Conservation (phyloP, 2,888 invertebrate genomes). For the Melipona bicolor region DNA sequence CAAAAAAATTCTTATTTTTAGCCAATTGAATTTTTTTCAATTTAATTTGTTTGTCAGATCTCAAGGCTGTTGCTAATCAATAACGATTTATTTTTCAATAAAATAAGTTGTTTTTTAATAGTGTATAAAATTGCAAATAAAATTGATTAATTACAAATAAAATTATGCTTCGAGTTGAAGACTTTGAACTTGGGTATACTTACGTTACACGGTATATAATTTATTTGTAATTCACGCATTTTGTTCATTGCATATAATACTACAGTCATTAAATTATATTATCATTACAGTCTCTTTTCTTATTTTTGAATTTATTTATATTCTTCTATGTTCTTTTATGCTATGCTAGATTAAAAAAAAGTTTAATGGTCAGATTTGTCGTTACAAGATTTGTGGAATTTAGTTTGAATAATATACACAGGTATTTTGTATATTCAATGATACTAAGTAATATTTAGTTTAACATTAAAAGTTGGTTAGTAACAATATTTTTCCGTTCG, state of each 20-base stretch:
- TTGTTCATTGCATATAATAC: not conserved
- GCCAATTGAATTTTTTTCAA: not conserved
- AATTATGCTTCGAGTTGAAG: not conserved
- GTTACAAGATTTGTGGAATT: slow-evolving; percentile 41
- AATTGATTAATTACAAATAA: not conserved
- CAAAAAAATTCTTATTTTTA: not conserved
- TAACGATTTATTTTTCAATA: not conserved
- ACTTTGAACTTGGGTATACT: not conserved
- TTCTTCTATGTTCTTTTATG: not conserved
- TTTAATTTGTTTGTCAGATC: fast-evolving
- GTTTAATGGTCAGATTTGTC: not conserved
- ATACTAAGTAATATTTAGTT: not conserved
- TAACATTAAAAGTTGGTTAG: no score
- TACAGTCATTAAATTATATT: not conserved
- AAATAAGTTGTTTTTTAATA: no score
- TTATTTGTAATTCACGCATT: not conserved
- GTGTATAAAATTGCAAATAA: not conserved
- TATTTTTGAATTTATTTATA: not conserved
- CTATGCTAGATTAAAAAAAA: not conserved
- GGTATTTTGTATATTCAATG: not conserved
- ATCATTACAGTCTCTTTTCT: not conserved
- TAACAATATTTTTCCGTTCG: not conserved
- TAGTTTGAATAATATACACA: slow-evolving; percentile 7
- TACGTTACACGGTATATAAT: not conserved
- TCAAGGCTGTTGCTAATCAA: not conserved